Evolutionary conservation across 2,797 vertebrate genomes (phyloP).

Genomic region (Synaphobranchus kaupii): DNA sequence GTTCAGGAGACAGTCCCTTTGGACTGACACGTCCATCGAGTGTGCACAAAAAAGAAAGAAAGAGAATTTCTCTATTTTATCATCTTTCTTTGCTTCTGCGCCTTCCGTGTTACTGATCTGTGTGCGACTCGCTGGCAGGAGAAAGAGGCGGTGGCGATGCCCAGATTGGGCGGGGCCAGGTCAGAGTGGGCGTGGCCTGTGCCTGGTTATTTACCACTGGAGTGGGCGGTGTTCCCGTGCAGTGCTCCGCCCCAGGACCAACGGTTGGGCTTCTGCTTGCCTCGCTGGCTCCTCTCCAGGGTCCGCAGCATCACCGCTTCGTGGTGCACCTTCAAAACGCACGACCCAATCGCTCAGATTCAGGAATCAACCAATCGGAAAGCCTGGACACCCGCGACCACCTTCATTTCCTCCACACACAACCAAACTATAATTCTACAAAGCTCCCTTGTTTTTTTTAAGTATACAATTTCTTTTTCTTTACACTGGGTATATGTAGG

Average conservation of each 20-base stretch:
- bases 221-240: slow-evolving; percentile 21
- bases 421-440: too few relatives aligned
- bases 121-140: background rate
- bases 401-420: too few relatives aligned
- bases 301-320: slow-evolving; percentile 92
- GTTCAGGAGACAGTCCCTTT: too few relatives aligned
- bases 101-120: too few relatives aligned
- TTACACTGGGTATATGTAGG: too few relatives aligned
- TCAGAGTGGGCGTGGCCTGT: background rate
- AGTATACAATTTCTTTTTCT: too few relatives aligned
- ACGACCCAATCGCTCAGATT: background rate
- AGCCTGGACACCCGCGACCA: background rate
- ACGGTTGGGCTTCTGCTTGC: slow-evolving; percentile 82
- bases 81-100: too few relatives aligned
- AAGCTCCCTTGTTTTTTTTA: too few relatives aligned
- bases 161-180: background rate
- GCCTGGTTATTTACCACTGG: slow-evolving; percentile 63
- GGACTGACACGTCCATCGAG: too few relatives aligned
- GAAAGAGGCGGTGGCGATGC: background rate
- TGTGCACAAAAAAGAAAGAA: too few relatives aligned
- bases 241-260: slow-evolving; percentile 92
- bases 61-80: too few relatives aligned
- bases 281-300: slow-evolving; percentile 85
- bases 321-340: slow-evolving; percentile 78
- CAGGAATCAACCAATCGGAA: background rate